phyloP scores from a whole-genome alignment of 2,113 vertebrate genomes.

The Epinephelus cyanopodus region DNA sequence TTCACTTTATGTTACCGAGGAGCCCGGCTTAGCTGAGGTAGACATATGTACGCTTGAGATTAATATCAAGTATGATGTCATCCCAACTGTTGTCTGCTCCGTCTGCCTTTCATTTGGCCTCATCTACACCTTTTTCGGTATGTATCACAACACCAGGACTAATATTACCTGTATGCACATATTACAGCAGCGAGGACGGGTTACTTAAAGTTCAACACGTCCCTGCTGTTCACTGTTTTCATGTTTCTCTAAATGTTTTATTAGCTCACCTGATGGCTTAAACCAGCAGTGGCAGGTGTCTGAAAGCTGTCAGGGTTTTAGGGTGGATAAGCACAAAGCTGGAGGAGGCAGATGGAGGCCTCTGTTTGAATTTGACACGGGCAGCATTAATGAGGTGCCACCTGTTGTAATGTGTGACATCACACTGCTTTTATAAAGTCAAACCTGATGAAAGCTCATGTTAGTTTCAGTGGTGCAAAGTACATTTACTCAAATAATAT shows the following conservation, averaged over 20 bases:
- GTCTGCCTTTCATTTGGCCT: slow-evolving; percentile 88
- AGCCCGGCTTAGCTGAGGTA: slow-evolving; percentile 70
- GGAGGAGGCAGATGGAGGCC: slow-evolving; percentile 62
- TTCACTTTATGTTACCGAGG: slow-evolving; percentile 75
- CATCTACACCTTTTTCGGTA: slow-evolving; percentile 92
- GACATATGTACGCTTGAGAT: slow-evolving; percentile 83
- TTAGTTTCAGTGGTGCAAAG: too few relatives aligned
- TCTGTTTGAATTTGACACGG: slow-evolving; percentile 39
- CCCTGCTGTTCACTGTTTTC: slow-evolving; percentile 1
- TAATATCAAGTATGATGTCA: slow-evolving; percentile 83
- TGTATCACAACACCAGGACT: slow-evolving; percentile 48
- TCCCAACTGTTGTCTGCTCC: slow-evolving; percentile 86
- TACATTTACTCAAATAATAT: too few relatives aligned
- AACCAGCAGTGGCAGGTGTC: slow-evolving; percentile 47
- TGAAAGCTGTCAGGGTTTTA: slow-evolving; percentile 65
- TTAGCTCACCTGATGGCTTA: slow-evolving; percentile 53
- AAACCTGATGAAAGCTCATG: not conserved
- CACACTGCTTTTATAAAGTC: slow-evolving; percentile 13
- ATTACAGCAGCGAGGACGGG: not conserved
- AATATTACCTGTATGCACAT: not conserved
- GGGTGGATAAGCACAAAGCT: slow-evolving; percentile 68
- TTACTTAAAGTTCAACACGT: not conserved
- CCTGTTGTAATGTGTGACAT: slow-evolving; percentile 50
- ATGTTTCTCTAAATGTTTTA: slow-evolving; percentile 15
- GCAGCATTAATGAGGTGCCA: slow-evolving; percentile 38